A percentile compares a stretch with the other conserved stretches of the same genome.
These are phyloP conservation scores for Hydra vulgaris DNA, from an alignment of 30 jellyfish, hydroid and myxozoan species.

Conservation along the genomic window DNA sequence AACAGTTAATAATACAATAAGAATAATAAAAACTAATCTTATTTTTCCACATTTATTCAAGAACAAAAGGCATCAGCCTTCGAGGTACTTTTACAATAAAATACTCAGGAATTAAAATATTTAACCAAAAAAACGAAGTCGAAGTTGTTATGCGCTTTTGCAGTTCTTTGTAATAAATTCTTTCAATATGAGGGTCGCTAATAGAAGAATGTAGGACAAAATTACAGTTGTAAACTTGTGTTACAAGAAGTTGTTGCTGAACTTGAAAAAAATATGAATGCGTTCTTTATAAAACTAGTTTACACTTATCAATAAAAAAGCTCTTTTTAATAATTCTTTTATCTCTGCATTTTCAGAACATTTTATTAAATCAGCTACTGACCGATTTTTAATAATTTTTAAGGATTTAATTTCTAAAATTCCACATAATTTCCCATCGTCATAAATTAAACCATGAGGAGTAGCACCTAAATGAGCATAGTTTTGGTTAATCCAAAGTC, in stretches of 20 bases:
- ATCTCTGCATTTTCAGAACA: too few relatives aligned
- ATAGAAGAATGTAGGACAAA: slow-evolving; percentile 5
- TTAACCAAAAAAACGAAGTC: slow-evolving; percentile 11
- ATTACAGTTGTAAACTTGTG: not conserved
- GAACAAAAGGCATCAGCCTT: slow-evolving; percentile 21
- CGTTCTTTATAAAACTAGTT: too few relatives aligned
- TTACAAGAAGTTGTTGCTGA: not conserved
- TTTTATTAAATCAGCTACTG: slow-evolving; percentile 23
- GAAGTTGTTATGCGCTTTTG: slow-evolving; percentile 2
- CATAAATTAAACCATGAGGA: slow-evolving; percentile 40
- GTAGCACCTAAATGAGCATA: slow-evolving; percentile 33
- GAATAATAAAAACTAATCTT: too few relatives aligned
- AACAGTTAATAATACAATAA: too few relatives aligned
- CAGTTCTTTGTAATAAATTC: slow-evolving; percentile 1
- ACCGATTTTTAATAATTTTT: slow-evolving; percentile 17
- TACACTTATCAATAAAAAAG: too few relatives aligned
- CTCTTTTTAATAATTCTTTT: too few relatives aligned
- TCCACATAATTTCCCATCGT: slow-evolving; percentile 24
- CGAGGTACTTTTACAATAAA: slow-evolving; percentile 24
- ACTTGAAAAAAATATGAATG: too few relatives aligned
- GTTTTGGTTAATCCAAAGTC: slow-evolving; percentile 34
- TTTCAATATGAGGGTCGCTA: slow-evolving; percentile 1
- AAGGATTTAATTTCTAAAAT: slow-evolving; percentile 40
- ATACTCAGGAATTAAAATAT: slow-evolving; percentile 28
- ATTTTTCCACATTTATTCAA: not conserved